Conservation (phyloP, 1,140 invertebrate species). For the Neocloeon triangulifer region DNA sequence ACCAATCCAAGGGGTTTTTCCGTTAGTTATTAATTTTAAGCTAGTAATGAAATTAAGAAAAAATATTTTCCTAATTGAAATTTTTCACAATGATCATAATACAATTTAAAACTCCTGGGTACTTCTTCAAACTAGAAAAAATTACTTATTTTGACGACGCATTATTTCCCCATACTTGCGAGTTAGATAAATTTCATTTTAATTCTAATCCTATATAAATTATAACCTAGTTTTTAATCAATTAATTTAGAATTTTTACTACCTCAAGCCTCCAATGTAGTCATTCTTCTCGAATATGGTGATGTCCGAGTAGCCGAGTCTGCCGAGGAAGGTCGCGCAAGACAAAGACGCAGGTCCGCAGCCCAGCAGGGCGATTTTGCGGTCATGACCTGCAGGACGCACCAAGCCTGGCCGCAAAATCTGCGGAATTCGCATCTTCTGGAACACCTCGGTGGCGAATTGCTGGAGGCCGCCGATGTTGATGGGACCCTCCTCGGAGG, state of each 20-base stretch:
- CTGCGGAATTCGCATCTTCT: slow-evolving; percentile 79
- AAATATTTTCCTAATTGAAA: too few species aligned
- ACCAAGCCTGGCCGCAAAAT: slow-evolving; percentile 41
- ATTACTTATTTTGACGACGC: too few species aligned
- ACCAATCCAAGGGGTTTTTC: too few species aligned
- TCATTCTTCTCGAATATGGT: slow-evolving; percentile 81
- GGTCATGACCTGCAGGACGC: slow-evolving; percentile 30
- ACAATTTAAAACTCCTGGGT: slow-evolving; percentile 6
- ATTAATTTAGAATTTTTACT: slow-evolving; percentile 9
- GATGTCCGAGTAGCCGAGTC: slow-evolving; percentile 77
- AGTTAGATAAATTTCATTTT: background rate
- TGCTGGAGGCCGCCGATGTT: slow-evolving; percentile 97
- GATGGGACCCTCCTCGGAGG: slow-evolving; percentile 88
- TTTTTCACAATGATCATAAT: background rate
- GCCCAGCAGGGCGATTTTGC: slow-evolving; percentile 75
- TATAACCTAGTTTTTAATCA: slow-evolving; percentile 3
- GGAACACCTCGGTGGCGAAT: slow-evolving; percentile 90
- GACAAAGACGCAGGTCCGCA: slow-evolving; percentile 93
- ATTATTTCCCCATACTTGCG: background rate
- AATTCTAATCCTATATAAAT: slow-evolving; percentile 3
- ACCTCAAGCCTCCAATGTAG: slow-evolving; percentile 76
- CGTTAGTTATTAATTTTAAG: too few species aligned
- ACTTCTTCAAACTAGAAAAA: slow-evolving; percentile 4
- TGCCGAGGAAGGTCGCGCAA: slow-evolving; percentile 83
- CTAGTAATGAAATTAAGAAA: too few species aligned